Evolutionary conservation across 1,140 invertebrate genomes (phyloP), one percentile per base, ranked within the genome.

Genomic region (Cataglyphis hispanica): DNA sequence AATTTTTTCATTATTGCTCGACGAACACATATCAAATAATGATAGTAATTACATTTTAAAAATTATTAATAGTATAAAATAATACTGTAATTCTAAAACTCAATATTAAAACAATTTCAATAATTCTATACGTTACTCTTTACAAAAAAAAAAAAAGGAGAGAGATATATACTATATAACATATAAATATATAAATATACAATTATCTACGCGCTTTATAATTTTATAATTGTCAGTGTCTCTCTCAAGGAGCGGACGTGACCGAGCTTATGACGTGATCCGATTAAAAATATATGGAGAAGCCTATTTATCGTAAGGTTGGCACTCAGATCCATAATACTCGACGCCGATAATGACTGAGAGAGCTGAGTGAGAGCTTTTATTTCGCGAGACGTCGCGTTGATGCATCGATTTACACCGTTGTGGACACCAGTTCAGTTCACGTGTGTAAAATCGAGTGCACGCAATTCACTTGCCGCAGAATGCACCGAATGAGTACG

Each of bases 261-360:
- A 25, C 10, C 1, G 31, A 64, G 37, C 31, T 77, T 64, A 64
- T n/a, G n/a, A n/a, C n/a, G n/a, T n/a, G n/a, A n/a, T 58, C 60
- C 34, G 72, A 40, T 34, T 75, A 58, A 43, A 64, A 64, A 27
- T 64, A 64, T 77, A 37, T 64, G 31, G 75, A 43, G 37, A 64
- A 61, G 11, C 2, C 75, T 63, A 77, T 77, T 77, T 60, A 77
- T 77, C 60, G 27, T 77, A 77, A 77, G 75, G 75, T 77, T 50
- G 64, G 75, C 75, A 77, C 75, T 77, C 75, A 64, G 58, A 77
- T 77, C 75, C 75, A 77, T 64, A 77, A 77, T 60, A 77, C 75
- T 77, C 75, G 22, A 64, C 40, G 16, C 75, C 75, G 75, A 19
- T 77, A 77, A 77, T 77, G 75, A 77, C 40, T 77, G 60, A 25